Conservation (phyloP, 2,113 vertebrate species). For the Tenebrosternarchus preto region DNA sequence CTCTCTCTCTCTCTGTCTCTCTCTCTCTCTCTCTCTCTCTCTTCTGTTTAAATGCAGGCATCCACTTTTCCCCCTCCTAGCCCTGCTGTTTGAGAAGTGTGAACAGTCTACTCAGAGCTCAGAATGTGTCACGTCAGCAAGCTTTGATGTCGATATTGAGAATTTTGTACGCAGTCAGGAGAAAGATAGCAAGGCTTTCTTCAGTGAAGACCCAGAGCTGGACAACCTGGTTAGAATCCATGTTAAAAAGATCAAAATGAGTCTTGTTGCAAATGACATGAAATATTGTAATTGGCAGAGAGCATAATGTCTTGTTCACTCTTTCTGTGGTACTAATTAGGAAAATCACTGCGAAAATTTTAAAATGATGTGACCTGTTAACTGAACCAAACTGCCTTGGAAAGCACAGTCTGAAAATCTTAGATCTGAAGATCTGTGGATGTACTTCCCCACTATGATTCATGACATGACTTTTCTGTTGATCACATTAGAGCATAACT, state of each 20-base stretch:
- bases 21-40: no score
- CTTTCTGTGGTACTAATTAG: background rate
- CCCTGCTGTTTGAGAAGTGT: conserved; percentile 95
- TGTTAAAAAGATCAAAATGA: background rate
- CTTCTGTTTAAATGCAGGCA: conserved; percentile 75
- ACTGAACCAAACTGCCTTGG: background rate
- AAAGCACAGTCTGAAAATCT: background rate
- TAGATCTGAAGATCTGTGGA: background rate
- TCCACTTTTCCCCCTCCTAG: conserved; percentile 91
- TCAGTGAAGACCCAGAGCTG: conserved; percentile 94
- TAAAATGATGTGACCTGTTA: no score
- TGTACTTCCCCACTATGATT: background rate
- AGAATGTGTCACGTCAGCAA: conserved; percentile 93
- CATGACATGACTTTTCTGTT: background rate
- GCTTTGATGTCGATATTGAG: conserved; percentile 96
- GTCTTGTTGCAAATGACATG: no score
- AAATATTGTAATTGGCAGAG: background rate
- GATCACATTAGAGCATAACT: background rate
- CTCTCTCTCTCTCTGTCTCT: no score
- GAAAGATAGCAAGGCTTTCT: conserved; percentile 94
- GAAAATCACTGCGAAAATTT: no score
- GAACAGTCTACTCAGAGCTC: conserved; percentile 96
- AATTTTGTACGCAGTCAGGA: conserved; percentile 95
- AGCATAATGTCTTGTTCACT: background rate
- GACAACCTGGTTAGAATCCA: conserved; percentile 87